Conservation (phyloP, 1,140 invertebrate genomes). For the Bombus confusus region DNA sequence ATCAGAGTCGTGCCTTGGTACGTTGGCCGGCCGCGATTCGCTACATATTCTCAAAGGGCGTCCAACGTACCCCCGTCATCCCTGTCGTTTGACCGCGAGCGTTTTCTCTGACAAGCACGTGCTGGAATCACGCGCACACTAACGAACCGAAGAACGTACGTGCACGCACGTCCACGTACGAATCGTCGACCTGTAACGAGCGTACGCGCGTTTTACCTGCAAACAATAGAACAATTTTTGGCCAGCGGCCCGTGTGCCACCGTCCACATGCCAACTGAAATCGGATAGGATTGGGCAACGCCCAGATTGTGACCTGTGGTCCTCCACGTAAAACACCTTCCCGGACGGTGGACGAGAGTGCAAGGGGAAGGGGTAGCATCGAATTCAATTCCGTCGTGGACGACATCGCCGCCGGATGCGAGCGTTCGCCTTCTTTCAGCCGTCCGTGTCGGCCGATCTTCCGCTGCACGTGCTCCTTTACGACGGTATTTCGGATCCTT, state of each 20-base stretch:
- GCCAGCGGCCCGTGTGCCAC: constrained; percentile 59
- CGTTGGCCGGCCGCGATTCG: constrained; percentile 67
- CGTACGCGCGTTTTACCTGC: constrained; percentile 68
- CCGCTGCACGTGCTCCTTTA: constrained; percentile 37
- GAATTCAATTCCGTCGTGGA: constrained; percentile 70
- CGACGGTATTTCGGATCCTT: constrained; percentile 5
- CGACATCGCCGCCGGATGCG: constrained; percentile 49
- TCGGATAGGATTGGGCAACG: constrained; percentile 77
- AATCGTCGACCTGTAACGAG: constrained; percentile 66
- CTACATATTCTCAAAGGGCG: constrained; percentile 71
- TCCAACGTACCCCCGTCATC: constrained; percentile 54
- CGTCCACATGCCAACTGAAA: constrained; percentile 71
- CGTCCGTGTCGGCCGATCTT: not conserved
- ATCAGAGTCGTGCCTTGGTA: constrained; percentile 59
- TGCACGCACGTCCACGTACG: constrained; percentile 56
- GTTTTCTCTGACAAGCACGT: constrained; percentile 30
- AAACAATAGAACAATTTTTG: constrained; percentile 65
- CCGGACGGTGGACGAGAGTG: not conserved
- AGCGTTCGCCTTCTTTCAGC: constrained; percentile 30
- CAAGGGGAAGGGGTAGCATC: constrained; percentile 68
- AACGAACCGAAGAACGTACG: not conserved
- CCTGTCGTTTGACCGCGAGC: constrained; percentile 61
- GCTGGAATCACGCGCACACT: constrained; percentile 7
- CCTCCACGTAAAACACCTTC: constrained; percentile 63
- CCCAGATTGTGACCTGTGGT: constrained; percentile 67